These are phyloP conservation scores for Drosophila setosimentum DNA, from an alignment of 2,888 invertebrate genomes.

Conservation along the genomic window DNA sequence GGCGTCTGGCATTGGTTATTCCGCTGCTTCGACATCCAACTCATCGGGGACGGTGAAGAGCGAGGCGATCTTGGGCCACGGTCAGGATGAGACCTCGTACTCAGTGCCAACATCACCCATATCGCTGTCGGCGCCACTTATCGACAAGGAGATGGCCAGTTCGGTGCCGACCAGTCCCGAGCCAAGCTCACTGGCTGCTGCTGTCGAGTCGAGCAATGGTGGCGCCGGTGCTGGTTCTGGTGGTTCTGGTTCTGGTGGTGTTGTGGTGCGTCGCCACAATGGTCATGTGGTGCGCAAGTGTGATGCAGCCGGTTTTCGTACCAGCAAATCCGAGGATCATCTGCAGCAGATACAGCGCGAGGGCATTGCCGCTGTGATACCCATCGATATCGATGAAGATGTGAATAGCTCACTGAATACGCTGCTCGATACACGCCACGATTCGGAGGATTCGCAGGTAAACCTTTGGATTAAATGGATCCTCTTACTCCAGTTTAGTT, in stretches of 20 bases:
- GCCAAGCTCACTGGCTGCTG: conserved; percentile 79
- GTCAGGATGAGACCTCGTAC: conserved; percentile 84
- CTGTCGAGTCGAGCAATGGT: conserved; percentile 86
- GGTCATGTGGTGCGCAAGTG: conserved; percentile 85
- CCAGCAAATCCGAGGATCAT: conserved; percentile 96
- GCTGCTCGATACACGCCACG: conserved; percentile 91
- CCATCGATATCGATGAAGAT: conserved; percentile 96
- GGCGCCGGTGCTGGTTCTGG: conserved; percentile 85
- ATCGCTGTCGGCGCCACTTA: conserved; percentile 85
- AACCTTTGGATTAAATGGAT: conserved; percentile 29
- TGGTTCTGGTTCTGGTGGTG: conserved; percentile 83
- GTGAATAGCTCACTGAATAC: conserved; percentile 97
- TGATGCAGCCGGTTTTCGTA: conserved; percentile 91
- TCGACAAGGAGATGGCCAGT: conserved; percentile 85
- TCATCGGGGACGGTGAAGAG: conserved; percentile 85
- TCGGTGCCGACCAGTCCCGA: conserved; percentile 91
- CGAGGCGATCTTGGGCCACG: conserved; percentile 64
- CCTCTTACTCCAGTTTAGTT: background rate
- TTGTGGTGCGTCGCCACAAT: conserved; percentile 85
- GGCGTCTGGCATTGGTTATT: conserved; percentile 43
- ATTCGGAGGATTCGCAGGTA: conserved; percentile 86
- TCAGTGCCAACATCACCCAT: conserved; percentile 86
- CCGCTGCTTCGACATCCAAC: conserved; percentile 74
- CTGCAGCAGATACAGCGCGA: conserved; percentile 88
- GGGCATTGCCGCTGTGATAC: conserved; percentile 91